Evolutionary conservation across 2,888 invertebrate genomes (phyloP).

Genomic region (Sesia apiformis): DNA sequence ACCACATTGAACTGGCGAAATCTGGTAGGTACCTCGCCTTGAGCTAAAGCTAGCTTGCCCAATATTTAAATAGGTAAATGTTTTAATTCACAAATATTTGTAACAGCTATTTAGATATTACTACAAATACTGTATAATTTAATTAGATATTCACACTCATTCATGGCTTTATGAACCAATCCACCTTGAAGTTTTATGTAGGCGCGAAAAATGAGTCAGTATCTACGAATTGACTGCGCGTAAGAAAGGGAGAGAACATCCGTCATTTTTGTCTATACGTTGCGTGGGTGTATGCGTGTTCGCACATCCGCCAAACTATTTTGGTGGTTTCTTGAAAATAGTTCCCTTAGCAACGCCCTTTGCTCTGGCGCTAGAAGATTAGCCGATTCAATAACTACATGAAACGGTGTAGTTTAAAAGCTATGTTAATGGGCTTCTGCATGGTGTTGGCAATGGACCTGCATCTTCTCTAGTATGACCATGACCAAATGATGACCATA

Average conservation of each 20-base stretch:
- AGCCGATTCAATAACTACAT: neutral
- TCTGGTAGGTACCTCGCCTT: too few species aligned
- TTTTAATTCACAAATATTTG: too few species aligned
- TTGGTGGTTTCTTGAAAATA: constrained; percentile 17
- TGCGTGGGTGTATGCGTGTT: constrained; percentile 19
- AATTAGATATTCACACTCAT: neutral
- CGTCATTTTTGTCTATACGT: constrained; percentile 12
- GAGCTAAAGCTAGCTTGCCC: too few species aligned
- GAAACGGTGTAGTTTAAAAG: too few species aligned
- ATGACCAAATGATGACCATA: too few species aligned
- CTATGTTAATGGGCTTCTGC: too few species aligned
- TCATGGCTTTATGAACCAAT: constrained; percentile 26
- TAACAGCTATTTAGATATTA: too few species aligned
- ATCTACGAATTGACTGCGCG: constrained; percentile 2
- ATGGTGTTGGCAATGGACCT: too few species aligned
- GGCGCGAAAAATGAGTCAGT: constrained; percentile 17
- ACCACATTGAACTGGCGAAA: too few species aligned
- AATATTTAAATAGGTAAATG: too few species aligned
- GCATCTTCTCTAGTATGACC: too few species aligned
- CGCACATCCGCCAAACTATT: constrained; percentile 40
- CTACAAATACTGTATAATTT: neutral
- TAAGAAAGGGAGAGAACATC: constrained; percentile 3
- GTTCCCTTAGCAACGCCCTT: constrained; percentile 1
- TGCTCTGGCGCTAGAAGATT: neutral
- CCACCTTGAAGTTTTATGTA: constrained; percentile 32